phyloP scores from a whole-genome alignment of 35 echinoderm and acorn worm genomes.

The Amphiura filiformis region DNA sequence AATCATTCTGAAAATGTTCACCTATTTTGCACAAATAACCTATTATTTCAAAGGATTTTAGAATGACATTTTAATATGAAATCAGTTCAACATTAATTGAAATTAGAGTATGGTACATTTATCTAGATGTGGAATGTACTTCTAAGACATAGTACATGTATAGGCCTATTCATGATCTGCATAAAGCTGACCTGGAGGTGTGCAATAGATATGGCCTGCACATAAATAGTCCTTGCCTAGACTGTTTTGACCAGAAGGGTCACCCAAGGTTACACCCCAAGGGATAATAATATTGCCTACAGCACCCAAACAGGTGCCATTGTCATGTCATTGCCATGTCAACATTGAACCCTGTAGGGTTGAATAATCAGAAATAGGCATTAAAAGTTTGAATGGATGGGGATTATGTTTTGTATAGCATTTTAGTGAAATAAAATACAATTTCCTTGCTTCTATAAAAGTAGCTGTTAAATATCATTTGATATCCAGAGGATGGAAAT shows the following conservation, averaged over 20 bases:
- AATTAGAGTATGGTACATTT: too few relatives aligned
- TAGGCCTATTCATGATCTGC: too few relatives aligned
- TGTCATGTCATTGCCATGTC: background rate
- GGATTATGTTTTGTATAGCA: too few relatives aligned
- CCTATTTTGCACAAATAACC: too few relatives aligned
- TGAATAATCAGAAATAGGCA: too few relatives aligned
- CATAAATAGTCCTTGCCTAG: background rate
- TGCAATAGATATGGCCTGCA: background rate
- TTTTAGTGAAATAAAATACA: background rate
- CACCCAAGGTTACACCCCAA: background rate
- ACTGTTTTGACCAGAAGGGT: constrained; percentile 2
- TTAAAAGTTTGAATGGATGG: background rate
- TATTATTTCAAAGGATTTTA: too few relatives aligned
- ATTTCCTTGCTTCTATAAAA: background rate
- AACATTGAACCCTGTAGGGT: background rate
- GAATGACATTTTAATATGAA: too few relatives aligned
- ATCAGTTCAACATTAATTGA: too few relatives aligned
- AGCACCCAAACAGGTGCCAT: background rate
- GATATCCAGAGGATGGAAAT: background rate
- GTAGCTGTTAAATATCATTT: background rate
- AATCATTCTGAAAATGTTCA: too few relatives aligned
- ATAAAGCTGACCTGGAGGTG: too few relatives aligned
- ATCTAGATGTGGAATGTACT: too few relatives aligned
- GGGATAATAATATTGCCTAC: background rate
- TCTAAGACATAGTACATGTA: too few relatives aligned